Base-by-base conservation (phyloP, 2,888 invertebrate genomes). In the Slavum lentiscoides region DNA sequence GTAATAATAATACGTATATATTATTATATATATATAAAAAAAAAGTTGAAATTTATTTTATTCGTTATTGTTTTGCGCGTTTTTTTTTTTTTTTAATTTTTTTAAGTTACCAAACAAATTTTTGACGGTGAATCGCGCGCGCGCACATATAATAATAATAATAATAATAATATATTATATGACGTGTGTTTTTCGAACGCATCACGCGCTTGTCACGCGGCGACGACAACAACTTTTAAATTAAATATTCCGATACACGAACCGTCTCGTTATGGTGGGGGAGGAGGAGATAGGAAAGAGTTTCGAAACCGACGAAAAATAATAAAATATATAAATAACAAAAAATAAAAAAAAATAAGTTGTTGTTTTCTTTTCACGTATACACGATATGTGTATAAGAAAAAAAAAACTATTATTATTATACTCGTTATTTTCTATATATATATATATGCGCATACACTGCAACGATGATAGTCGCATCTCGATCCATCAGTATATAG, bases 61-160 rank as follows among this genome's bases (percentile, higher is more conserved):
- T 74, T 74, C 66, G 74, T 75, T 75, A 75, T 75, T 74, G 66
- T 66, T 67, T 69, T 72, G 9, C 43, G 43, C 43, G 43, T 43
- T 43, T 43, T 66, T 67, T 68, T 68, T 39, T 39, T 39, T 43
- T 43, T 43, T 43, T 43, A 9, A 43, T 39, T 64, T 43, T 64
- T 66, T 66, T 75, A 19, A 75, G 74, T 75, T 75, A 75, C 74
- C 74, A 75, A 67, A 70, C 3, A 69, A 53, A 58, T 66, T 75
- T 67, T 7, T 7, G 17, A 58, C 58, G 66, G 66, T 58, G 66
- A 37, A n/a, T 74, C 37, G 15, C 64, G 37, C 30, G 1, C 13
- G 15, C 15, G 15, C 4, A 17, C 4, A 53, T 53, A 53, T 53
- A 53, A 30, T 30, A 30, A 30, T 30, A 30, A 30, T 4, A 43